A percentile compares a stretch with the other conserved stretches of the same genome.
Evolutionary conservation across 2,113 vertebrate genomes (phyloP).

Genomic region (Pao palembangensis): DNA sequence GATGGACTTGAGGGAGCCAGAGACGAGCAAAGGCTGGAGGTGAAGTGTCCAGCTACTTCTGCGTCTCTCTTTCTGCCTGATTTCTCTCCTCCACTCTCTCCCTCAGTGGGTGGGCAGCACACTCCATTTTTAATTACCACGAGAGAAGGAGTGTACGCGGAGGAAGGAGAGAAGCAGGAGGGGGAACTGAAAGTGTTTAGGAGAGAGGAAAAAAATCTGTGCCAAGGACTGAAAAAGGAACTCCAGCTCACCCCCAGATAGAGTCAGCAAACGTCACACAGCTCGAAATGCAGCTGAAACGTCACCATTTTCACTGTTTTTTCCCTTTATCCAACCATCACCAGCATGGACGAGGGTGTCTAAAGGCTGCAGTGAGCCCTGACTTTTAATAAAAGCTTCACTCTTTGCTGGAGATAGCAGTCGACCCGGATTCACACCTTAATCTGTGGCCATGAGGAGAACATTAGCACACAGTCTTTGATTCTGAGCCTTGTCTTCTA

Average conservation of each 20-base stretch:
- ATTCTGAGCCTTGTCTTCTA: slow-evolving; percentile 20
- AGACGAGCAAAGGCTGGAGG: slow-evolving; percentile 10
- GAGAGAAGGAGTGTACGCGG: slow-evolving; percentile 38
- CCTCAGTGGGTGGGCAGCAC: slow-evolving; percentile 38
- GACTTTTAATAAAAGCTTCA: slow-evolving; percentile 15
- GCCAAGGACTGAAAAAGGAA: background rate
- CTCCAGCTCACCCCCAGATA: slow-evolving; percentile 11
- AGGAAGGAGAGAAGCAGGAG: slow-evolving; percentile 5
- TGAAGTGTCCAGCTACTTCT: slow-evolving; percentile 9
- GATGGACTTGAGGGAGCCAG: background rate
- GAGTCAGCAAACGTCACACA: background rate
- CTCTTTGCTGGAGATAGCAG: slow-evolving; percentile 23
- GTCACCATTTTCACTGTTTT: no score
- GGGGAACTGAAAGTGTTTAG: slow-evolving; percentile 20
- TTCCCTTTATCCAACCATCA: no score
- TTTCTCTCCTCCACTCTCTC: slow-evolving; percentile 10
- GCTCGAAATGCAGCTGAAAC: no score
- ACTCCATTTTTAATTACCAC: slow-evolving; percentile 60
- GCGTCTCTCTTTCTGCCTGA: slow-evolving; percentile 7
- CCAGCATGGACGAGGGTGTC: background rate
- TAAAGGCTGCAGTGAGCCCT: background rate
- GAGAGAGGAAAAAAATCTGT: slow-evolving; percentile 7
- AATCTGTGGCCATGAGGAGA: slow-evolving; percentile 28
- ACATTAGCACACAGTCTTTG: slow-evolving; percentile 30
- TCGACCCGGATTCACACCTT: slow-evolving; percentile 41